A percentile compares a stretch with the other conserved stretches of the same genome.
Conservation (phyloP, 2,113 vertebrate genomes). For the Lepidothrix coronata region DNA sequence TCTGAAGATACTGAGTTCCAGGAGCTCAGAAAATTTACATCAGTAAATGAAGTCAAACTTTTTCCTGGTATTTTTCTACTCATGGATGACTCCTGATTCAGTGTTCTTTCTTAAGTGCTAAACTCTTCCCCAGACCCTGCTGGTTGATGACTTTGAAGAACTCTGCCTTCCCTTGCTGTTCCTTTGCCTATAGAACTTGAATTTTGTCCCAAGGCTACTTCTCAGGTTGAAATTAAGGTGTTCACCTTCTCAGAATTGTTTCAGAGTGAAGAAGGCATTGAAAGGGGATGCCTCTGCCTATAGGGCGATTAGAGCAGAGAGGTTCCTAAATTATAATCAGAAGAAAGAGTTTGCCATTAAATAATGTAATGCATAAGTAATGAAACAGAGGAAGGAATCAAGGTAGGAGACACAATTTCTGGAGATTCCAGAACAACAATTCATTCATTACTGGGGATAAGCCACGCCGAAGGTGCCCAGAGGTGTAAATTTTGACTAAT, state of each 20-base stretch:
- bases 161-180: neutral
- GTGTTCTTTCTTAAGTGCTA: neutral
- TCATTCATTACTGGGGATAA: neutral
- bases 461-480: neutral
- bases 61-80: neutral
- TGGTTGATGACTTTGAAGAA: neutral
- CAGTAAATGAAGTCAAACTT: neutral
- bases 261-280: neutral
- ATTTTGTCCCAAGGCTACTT: neutral
- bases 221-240: neutral
- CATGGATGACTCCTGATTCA: neutral
- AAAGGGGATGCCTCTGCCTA: neutral
- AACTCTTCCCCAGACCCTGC: neutral
- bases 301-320: neutral
- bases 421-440: neutral
- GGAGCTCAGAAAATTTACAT: neutral
- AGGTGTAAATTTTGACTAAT: neutral
- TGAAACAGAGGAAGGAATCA: neutral
- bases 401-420: neutral
- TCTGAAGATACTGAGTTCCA: fast-evolving
- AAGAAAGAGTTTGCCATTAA: neutral
- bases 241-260: neutral
- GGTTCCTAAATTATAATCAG: neutral
- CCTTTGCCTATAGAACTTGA: neutral
- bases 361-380: neutral